These are phyloP conservation scores for Lucinisca nassula DNA, from an alignment of 2,888 invertebrate genomes.

Conservation along the genomic window DNA sequence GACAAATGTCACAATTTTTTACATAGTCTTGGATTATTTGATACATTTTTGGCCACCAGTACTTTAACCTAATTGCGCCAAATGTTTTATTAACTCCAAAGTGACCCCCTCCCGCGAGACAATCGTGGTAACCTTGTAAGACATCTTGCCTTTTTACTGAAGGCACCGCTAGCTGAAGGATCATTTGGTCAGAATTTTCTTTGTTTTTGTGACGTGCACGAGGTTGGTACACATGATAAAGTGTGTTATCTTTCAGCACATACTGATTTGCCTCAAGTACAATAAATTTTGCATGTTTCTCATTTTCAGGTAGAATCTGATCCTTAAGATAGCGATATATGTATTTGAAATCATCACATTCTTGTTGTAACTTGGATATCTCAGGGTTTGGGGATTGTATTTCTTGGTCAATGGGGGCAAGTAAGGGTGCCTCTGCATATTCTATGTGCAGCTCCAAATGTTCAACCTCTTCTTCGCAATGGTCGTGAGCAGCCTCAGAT, in stretches of 20 bases:
- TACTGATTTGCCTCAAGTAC: neutral
- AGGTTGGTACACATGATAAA: slow-evolving; percentile 33
- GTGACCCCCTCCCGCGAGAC: slow-evolving; percentile 13
- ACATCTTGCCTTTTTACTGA: neutral
- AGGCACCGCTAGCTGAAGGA: slow-evolving; percentile 28
- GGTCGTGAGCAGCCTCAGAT: no score
- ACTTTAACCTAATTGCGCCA: slow-evolving; percentile 15
- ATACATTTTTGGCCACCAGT: slow-evolving; percentile 23
- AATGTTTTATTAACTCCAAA: slow-evolving; percentile 14
- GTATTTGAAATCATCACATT: slow-evolving; percentile 27
- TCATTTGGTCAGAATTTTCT: slow-evolving; percentile 10
- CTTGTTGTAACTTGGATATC: slow-evolving; percentile 12
- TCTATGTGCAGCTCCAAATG: neutral
- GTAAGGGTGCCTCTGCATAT: neutral
- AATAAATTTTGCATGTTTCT: neutral
- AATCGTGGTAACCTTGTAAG: slow-evolving; percentile 12
- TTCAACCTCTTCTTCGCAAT: no score
- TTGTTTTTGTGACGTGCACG: neutral
- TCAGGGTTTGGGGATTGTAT: neutral
- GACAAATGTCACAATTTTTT: slow-evolving; percentile 46
- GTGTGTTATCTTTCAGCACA: neutral
- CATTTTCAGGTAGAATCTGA: slow-evolving; percentile 20
- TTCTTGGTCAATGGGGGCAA: slow-evolving; percentile 10
- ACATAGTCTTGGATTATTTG: slow-evolving; percentile 44
- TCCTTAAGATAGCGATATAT: slow-evolving; percentile 25